These are phyloP conservation scores for Glaucomys volans DNA, from an alignment of 2,113 vertebrate species.

Conservation along the genomic window DNA sequence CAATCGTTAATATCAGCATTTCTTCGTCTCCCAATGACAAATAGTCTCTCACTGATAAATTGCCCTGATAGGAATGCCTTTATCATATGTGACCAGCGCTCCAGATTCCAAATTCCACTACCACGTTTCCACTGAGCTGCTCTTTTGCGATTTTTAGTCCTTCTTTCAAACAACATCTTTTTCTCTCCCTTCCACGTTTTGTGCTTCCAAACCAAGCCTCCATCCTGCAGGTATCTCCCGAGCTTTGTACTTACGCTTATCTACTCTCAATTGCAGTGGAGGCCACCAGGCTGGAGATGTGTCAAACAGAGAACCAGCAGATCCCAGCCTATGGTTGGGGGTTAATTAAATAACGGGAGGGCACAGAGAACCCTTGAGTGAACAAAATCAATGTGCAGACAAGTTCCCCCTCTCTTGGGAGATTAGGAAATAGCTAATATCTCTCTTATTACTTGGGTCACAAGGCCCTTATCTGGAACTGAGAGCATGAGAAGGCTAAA, in stretches of 20 bases:
- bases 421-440: slow-evolving; percentile 27
- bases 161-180: accelerated
- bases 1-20: neutral
- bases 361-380: neutral
- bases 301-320: neutral
- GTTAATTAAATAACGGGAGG: slow-evolving; percentile 21
- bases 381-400: neutral
- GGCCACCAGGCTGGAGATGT: neutral
- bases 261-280: neutral
- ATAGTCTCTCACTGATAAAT: neutral
- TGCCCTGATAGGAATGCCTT: neutral
- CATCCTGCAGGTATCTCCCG: neutral
- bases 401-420: neutral
- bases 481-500: neutral
- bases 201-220: neutral
- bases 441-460: neutral
- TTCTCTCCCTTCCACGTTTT: neutral
- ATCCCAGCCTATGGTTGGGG: neutral
- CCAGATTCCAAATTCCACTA: slow-evolving; percentile 50
- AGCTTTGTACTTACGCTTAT: neutral
- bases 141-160: neutral
- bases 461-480: slow-evolving; percentile 15
- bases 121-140: neutral
- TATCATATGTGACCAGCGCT: slow-evolving; percentile 33
- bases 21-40: neutral